Conservation (phyloP, 2,888 invertebrate species). For the Acleris laterana region DNA sequence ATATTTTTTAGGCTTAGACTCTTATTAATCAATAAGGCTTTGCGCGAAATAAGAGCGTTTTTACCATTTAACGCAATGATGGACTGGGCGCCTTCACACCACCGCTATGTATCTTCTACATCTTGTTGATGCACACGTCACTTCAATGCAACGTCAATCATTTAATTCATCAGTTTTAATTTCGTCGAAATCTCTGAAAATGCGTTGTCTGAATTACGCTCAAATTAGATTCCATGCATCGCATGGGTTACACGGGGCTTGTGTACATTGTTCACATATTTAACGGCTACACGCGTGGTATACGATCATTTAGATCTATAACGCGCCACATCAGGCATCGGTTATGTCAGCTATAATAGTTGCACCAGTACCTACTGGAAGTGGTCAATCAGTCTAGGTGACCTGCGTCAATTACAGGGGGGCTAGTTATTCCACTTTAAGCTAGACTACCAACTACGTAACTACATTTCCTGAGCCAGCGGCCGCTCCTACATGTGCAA, state of each 20-base stretch:
- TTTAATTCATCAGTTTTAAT: conserved; percentile 16
- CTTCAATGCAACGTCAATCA: conserved; percentile 11
- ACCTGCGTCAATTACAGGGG: conserved; percentile 69
- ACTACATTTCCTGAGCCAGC: conserved; percentile 29
- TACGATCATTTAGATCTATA: background rate
- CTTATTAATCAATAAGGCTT: too few relatives aligned
- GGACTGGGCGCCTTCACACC: background rate
- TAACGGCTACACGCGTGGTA: background rate
- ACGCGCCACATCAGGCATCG: conserved; percentile 5
- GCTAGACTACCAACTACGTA: conserved; percentile 48
- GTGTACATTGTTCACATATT: background rate
- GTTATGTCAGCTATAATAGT: conserved; percentile 54
- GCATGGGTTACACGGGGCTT: background rate
- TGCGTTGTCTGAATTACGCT: conserved; percentile 23
- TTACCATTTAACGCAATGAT: too few relatives aligned
- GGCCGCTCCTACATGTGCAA: conserved; percentile 32
- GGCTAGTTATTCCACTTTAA: conserved; percentile 63
- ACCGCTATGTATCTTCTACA: background rate
- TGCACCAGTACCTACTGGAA: conserved; percentile 65
- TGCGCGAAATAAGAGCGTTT: too few relatives aligned
- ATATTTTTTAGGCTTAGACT: too few relatives aligned
- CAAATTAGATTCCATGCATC: conserved; percentile 20
- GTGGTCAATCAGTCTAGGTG: conserved; percentile 76
- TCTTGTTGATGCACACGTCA: conserved; percentile 21
- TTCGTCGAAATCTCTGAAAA: conserved; percentile 25